phyloP scores from a whole-genome alignment of 2,888 invertebrate genomes.

The Himalopsyche japonica region DNA sequence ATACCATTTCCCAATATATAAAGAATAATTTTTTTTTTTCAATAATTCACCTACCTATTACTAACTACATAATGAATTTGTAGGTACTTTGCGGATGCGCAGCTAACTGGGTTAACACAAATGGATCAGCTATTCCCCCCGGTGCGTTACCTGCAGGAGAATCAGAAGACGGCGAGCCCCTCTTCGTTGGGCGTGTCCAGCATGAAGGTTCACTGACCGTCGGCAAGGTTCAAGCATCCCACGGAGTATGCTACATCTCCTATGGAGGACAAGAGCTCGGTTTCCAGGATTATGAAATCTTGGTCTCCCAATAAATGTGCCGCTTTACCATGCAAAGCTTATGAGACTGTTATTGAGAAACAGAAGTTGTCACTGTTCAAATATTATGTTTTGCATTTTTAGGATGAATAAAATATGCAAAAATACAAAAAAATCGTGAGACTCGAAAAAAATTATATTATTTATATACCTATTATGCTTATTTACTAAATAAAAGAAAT shows the following conservation, averaged over 20 bases:
- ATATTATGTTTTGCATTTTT: background rate
- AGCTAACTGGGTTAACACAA: conserved; percentile 72
- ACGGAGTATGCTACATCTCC: conserved; percentile 81
- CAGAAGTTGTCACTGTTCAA: background rate
- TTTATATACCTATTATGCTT: conserved; percentile 4
- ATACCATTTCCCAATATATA: no score
- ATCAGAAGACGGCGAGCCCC: conserved; percentile 76
- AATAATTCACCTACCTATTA: no score
- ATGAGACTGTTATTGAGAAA: conserved; percentile 1
- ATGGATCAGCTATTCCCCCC: conserved; percentile 71
- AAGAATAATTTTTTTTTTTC: no score
- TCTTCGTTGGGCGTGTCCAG: conserved; percentile 75
- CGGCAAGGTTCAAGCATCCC: conserved; percentile 84
- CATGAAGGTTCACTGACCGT: conserved; percentile 78
- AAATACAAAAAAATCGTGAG: background rate
- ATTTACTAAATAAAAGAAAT: conserved; percentile 3
- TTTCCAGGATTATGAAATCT: conserved; percentile 80
- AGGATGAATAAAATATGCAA: background rate
- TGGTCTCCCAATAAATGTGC: conserved; percentile 49
- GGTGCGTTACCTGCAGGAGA: conserved; percentile 75
- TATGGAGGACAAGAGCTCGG: conserved; percentile 79
- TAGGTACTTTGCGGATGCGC: conserved; percentile 64
- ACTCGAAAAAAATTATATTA: background rate
- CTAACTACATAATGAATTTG: background rate
- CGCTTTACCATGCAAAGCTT: background rate